phyloP scores from a whole-genome alignment of 2,888 invertebrate genomes.

The Ceramica pisi region DNA sequence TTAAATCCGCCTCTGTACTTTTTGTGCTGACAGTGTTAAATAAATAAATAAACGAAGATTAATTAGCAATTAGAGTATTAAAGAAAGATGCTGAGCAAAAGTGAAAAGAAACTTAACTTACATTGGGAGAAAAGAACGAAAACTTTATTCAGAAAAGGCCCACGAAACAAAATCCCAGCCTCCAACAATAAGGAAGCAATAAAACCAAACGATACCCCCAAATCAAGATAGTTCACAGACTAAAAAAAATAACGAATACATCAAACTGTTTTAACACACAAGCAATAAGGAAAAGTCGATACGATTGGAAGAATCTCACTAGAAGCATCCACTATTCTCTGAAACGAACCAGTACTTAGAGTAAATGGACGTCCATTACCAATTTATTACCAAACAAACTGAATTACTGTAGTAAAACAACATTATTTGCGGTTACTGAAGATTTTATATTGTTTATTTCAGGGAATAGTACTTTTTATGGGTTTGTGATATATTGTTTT shows the following conservation, averaged over 20 bases:
- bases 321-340: conserved; percentile 18
- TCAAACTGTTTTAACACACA: conserved; percentile 13
- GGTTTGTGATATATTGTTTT: conserved; percentile 9
- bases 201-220: conserved; percentile 11
- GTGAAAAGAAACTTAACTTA: background rate
- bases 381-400: conserved; percentile 44
- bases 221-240: conserved; percentile 11
- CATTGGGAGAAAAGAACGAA: background rate
- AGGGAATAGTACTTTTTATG: conserved; percentile 14
- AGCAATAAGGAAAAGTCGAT: conserved; percentile 43
- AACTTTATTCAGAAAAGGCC: background rate
- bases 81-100: background rate
- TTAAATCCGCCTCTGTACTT: too few species aligned
- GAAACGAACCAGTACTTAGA: conserved; percentile 32
- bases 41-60: too few species aligned
- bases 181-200: background rate
- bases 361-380: conserved; percentile 16
- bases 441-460: conserved; percentile 40
- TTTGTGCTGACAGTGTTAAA: too few species aligned
- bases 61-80: too few species aligned
- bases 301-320: conserved; percentile 8
- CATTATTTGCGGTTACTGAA: conserved; percentile 28
- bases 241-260: conserved; percentile 18
- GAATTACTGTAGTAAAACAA: conserved; percentile 36
- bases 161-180: background rate